A percentile compares a stretch with the other conserved stretches of the same genome.
phyloP scores from a whole-genome alignment of 1,140 invertebrate species.

The Euura saliciscinereae region DNA sequence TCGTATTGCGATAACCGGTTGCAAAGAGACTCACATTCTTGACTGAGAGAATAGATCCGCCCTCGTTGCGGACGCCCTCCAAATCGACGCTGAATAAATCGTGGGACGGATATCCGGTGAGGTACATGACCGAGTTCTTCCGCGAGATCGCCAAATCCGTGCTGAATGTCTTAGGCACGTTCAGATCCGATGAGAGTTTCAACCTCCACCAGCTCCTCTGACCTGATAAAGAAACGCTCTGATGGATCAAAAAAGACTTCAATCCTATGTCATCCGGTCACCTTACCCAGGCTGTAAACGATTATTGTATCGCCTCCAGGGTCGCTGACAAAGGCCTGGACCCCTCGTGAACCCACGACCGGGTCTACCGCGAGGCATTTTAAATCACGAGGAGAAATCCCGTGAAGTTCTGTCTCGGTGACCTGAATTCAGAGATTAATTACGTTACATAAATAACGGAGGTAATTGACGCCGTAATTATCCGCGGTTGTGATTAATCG shows the following conservation, averaged over 20 bases:
- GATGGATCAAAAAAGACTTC: background rate
- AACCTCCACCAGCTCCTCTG: constrained; percentile 37
- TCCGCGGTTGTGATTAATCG: no score
- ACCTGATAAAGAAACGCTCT: constrained; percentile 16
- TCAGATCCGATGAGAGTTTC: constrained; percentile 22
- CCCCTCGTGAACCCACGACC: constrained; percentile 20
- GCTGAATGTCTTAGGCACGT: constrained; percentile 24
- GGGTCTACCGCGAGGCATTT: constrained; percentile 31
- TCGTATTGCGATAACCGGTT: background rate
- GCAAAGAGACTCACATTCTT: background rate
- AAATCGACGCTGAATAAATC: constrained; percentile 36
- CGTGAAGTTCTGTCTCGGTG: background rate
- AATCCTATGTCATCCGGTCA: no score
- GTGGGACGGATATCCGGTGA: constrained; percentile 29
- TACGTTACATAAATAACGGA: no score
- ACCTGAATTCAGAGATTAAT: background rate
- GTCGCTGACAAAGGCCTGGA: constrained; percentile 32
- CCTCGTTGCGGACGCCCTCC: constrained; percentile 13
- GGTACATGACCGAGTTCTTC: constrained; percentile 29
- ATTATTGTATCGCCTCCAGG: constrained; percentile 37
- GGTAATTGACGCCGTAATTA: no score
- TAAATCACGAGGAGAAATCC: constrained; percentile 16
- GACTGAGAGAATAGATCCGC: background rate
- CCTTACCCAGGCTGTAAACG: constrained; percentile 28
- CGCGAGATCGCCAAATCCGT: constrained; percentile 35